Percentiles rank a stretch among this genome's conserved stretches.
phyloP scores from a whole-genome alignment of 2,888 invertebrate genomes.

The Epinotia brunnichana region DNA sequence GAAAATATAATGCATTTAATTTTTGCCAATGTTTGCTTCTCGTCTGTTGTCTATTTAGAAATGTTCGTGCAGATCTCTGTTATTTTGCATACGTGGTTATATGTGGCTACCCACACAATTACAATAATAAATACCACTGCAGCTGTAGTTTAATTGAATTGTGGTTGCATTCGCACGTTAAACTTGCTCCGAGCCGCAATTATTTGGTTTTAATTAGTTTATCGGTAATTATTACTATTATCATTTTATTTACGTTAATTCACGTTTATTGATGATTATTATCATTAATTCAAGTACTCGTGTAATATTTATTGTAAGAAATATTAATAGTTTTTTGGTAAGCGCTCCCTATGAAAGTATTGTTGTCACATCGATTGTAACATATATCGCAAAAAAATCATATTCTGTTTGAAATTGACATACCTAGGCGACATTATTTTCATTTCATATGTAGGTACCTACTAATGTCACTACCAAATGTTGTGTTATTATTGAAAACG shows the following conservation, averaged over 20 bases:
- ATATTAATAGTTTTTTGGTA: not conserved
- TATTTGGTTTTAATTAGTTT: slow-evolving; percentile 21
- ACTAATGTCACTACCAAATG: too few species aligned
- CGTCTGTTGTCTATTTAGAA: not conserved
- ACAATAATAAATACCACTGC: slow-evolving; percentile 27
- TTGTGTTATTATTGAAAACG: too few species aligned
- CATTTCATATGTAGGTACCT: too few species aligned
- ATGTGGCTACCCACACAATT: slow-evolving; percentile 11
- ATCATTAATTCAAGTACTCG: not conserved
- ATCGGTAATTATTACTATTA: slow-evolving; percentile 1
- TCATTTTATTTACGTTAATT: too few species aligned
- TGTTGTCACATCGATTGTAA: too few species aligned
- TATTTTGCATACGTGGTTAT: not conserved
- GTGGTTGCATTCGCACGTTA: slow-evolving; percentile 19
- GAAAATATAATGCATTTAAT: not conserved
- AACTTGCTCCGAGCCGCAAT: slow-evolving; percentile 9
- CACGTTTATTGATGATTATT: too few species aligned
- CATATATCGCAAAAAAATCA: too few species aligned
- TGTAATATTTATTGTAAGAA: too few species aligned
- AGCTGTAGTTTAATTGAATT: slow-evolving; percentile 23
- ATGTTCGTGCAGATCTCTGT: not conserved
- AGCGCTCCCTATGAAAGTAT: not conserved
- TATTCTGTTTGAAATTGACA: too few species aligned
- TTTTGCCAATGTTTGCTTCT: not conserved
- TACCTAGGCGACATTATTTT: too few species aligned